Evolutionary conservation across 1,140 invertebrate genomes (phyloP).

Genomic region (Branchinecta lindahli): DNA sequence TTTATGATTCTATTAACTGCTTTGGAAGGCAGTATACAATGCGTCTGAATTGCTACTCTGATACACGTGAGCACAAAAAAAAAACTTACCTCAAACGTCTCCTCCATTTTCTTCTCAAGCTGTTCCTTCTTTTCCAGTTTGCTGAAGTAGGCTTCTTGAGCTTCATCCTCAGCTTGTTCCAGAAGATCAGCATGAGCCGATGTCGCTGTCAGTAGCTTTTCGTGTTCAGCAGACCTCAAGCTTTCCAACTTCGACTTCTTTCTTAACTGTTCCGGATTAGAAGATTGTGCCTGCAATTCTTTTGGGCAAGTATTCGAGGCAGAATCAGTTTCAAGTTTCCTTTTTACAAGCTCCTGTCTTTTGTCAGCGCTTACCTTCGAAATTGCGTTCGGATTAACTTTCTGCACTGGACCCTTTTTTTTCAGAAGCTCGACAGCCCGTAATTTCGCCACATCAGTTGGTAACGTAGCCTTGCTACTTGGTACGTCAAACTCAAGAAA

Average conservation of each 20-base stretch:
- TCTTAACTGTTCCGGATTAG: too few species aligned
- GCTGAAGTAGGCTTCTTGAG: constrained; percentile 70
- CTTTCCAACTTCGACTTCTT: background rate
- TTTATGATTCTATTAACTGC: too few species aligned
- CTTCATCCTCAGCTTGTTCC: constrained; percentile 50
- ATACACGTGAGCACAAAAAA: too few species aligned
- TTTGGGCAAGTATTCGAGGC: background rate
- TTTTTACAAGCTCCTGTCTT: background rate
- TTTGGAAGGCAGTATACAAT: too few species aligned
- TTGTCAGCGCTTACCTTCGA: background rate
- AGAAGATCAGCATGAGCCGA: constrained; percentile 60
- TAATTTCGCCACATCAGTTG: constrained; percentile 17
- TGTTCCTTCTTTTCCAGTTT: constrained; percentile 74
- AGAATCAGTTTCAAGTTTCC: background rate
- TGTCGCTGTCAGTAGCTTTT: constrained; percentile 57
- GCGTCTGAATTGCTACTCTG: too few species aligned
- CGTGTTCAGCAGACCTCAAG: constrained; percentile 43
- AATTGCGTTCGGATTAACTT: constrained; percentile 28
- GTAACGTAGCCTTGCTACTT: constrained; percentile 22
- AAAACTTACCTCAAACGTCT: constrained; percentile 51
- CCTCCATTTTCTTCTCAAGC: constrained; percentile 81
- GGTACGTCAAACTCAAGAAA: background rate
- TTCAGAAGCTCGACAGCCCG: constrained; percentile 18
- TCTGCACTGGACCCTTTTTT: constrained; percentile 26
- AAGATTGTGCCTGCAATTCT: background rate